These are phyloP conservation scores for Anthoscopus minutus DNA, from an alignment of 2,113 vertebrate species.

Conservation along the genomic window DNA sequence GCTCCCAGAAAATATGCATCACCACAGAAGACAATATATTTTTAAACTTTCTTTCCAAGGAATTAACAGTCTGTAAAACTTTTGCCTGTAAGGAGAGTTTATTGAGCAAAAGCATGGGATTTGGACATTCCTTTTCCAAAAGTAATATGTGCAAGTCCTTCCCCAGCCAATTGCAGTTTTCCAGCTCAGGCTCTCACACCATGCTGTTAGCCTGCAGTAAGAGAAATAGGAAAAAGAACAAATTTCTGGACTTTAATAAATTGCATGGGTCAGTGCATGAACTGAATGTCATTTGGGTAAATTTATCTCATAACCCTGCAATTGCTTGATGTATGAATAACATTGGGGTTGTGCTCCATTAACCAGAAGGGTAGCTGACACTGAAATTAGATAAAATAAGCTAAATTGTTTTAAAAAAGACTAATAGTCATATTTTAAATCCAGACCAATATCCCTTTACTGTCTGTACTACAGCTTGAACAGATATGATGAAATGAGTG, in stretches of 20 bases:
- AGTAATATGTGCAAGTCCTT: neutral
- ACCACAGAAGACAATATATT: neutral
- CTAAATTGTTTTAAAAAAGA: neutral
- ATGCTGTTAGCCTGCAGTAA: neutral
- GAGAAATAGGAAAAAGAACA: neutral
- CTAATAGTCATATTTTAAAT: neutral
- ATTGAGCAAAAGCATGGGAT: neutral
- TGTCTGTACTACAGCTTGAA: neutral
- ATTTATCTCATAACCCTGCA: neutral
- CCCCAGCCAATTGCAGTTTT: neutral
- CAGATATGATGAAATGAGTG: neutral
- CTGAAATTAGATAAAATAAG: neutral
- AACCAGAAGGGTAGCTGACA: neutral
- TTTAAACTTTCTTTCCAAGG: neutral
- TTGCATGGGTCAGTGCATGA: neutral
- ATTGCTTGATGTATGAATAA: neutral
- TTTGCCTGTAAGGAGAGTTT: neutral
- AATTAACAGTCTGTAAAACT: neutral
- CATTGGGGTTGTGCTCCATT: fast-evolving
- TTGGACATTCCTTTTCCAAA: neutral
- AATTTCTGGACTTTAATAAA: neutral
- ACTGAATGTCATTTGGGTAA: neutral
- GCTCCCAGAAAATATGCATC: too few species aligned
- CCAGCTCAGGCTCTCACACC: neutral
- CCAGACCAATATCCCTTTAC: neutral